Percentiles rank a stretch among this genome's conserved stretches.
These are phyloP conservation scores for Notolabrus celidotus DNA, from an alignment of 2,797 vertebrate species.

Conservation along the genomic window DNA sequence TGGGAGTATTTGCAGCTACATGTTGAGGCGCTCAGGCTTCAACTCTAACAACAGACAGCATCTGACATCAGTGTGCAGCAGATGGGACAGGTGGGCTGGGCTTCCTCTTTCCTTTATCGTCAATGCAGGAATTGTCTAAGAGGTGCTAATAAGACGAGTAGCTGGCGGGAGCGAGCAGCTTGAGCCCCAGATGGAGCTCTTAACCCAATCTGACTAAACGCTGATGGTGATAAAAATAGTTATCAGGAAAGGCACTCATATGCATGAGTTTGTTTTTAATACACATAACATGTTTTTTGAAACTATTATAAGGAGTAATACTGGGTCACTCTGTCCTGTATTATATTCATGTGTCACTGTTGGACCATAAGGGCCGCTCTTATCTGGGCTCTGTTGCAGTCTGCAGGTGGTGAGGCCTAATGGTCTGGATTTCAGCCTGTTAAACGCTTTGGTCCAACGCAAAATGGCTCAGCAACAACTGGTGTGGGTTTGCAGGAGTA, in stretches of 20 bases:
- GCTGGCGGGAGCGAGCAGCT: conserved; percentile 38
- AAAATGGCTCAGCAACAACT: background rate
- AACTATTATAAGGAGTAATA: background rate
- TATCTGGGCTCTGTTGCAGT: background rate
- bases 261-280: conserved; percentile 4
- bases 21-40: background rate
- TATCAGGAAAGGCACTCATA: conserved; percentile 6
- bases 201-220: conserved; percentile 5
- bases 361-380: background rate
- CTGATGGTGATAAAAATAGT: conserved; percentile 25
- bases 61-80: conserved; percentile 15
- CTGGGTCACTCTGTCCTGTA: background rate
- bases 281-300: background rate
- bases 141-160: conserved; percentile 37
- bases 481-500: background rate
- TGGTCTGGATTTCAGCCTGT: background rate
- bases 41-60: conserved; percentile 1
- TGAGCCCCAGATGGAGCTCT: conserved; percentile 41
- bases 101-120: conserved; percentile 28
- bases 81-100: conserved; percentile 40
- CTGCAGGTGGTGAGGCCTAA: background rate
- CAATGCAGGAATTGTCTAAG: conserved; percentile 33
- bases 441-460: background rate
- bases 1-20: too few relatives aligned
- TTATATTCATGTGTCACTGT: background rate